phyloP scores from a whole-genome alignment of 1,140 invertebrate species.

The Drosophila elegans region DNA sequence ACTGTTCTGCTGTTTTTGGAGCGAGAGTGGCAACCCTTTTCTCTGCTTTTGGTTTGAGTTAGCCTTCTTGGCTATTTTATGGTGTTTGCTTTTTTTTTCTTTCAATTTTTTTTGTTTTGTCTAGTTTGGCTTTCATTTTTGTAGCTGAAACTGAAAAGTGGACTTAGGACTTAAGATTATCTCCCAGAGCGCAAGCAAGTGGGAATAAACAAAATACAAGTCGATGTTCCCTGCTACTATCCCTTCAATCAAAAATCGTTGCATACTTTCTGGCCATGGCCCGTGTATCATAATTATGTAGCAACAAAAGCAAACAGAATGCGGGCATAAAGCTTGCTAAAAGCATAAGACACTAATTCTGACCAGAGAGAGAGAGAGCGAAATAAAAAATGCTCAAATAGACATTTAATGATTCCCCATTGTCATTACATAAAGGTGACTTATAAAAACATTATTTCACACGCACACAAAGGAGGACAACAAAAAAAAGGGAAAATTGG shows the following conservation, averaged over 20 bases:
- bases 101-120: constrained; percentile 53
- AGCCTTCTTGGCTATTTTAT: constrained; percentile 36
- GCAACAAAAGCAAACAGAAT: not conserved
- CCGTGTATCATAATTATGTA: constrained; percentile 32
- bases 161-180: constrained; percentile 45
- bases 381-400: constrained; percentile 63
- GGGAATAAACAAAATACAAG: constrained; percentile 17
- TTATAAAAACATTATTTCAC: constrained; percentile 83
- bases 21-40: constrained; percentile 64
- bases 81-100: constrained; percentile 53
- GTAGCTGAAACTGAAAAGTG: constrained; percentile 27
- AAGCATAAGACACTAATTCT: constrained; percentile 1
- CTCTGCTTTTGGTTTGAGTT: constrained; percentile 11
- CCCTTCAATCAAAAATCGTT: constrained; percentile 36
- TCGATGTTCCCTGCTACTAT: constrained; percentile 6
- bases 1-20: constrained; percentile 13
- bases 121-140: constrained; percentile 44
- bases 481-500: constrained; percentile 1
- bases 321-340: not conserved
- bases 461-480: constrained; percentile 25
- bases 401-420: constrained; percentile 82
- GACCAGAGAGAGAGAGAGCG: not conserved
- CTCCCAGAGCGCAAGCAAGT: constrained; percentile 5
- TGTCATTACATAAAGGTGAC: constrained; percentile 81
- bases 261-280: not conserved